Evolutionary conservation across 2,797 vertebrate species (phyloP).

Genomic region (Lepidocolaptes lacrymiger): DNA sequence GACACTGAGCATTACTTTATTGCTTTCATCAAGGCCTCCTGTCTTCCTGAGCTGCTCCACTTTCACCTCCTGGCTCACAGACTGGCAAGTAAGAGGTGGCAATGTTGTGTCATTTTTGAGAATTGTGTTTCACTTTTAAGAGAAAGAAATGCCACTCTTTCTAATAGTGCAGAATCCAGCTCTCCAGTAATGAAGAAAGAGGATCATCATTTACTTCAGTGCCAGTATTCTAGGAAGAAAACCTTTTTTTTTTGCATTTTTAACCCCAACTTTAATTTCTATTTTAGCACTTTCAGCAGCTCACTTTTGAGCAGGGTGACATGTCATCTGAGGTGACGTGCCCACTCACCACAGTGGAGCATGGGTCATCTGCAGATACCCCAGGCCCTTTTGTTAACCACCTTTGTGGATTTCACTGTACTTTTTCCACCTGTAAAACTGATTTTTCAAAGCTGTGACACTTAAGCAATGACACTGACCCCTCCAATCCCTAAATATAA

Average conservation of each 20-base stretch:
- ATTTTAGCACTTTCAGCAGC: background rate
- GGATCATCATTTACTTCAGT: background rate
- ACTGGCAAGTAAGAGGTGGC: background rate
- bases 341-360: background rate
- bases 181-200: background rate
- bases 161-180: background rate
- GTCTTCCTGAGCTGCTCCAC: background rate
- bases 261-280: conserved; percentile 18
- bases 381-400: background rate
- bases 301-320: background rate
- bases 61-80: background rate
- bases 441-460: background rate
- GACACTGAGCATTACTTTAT: background rate
- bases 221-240: conserved; percentile 48
- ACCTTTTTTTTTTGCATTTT: background rate
- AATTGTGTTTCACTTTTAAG: background rate
- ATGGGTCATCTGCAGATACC: background rate
- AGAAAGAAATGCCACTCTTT: background rate
- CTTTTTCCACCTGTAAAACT: background rate
- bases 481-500: background rate
- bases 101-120: background rate
- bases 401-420: background rate
- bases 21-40: background rate
- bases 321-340: background rate
- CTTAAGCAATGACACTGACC: background rate